A percentile compares a stretch with the other conserved stretches of the same genome.
These are phyloP conservation scores for Dryobotodes eremita DNA, from an alignment of 2,888 invertebrate genomes.

Conservation along the genomic window DNA sequence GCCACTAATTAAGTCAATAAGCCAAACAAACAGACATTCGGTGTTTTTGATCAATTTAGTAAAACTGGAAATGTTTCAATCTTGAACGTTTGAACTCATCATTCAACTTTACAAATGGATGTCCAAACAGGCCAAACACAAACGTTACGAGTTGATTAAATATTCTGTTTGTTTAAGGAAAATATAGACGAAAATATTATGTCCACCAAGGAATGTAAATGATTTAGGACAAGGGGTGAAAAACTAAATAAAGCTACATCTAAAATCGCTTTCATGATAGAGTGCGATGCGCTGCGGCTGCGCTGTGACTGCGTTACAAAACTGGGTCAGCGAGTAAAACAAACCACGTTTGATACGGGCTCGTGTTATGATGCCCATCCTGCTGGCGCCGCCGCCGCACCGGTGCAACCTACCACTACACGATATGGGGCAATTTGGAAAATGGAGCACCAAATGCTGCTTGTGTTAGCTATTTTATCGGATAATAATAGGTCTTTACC, in stretches of 20 bases:
- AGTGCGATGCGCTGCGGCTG: conserved; percentile 53
- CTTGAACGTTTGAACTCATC: conserved; percentile 11
- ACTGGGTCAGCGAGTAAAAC: conserved; percentile 79
- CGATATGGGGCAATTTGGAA: conserved; percentile 20
- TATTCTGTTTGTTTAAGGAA: conserved; percentile 15
- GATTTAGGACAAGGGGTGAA: conserved; percentile 42
- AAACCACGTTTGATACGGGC: conserved; percentile 66
- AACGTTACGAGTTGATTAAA: background rate
- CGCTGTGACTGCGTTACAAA: conserved; percentile 71
- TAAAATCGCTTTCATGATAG: conserved; percentile 52
- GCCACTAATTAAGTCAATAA: conserved; percentile 18
- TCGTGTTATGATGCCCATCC: conserved; percentile 65
- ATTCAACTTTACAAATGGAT: conserved; percentile 25
- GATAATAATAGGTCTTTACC: too few species aligned
- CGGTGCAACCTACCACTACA: conserved; percentile 47
- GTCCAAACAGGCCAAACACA: background rate
- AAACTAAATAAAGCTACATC: conserved; percentile 50
- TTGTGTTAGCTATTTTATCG: conserved; percentile 4
- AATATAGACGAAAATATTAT: conserved; percentile 10
- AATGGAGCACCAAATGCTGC: conserved; percentile 39
- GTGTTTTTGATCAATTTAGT: conserved; percentile 1
- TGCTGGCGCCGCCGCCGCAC: conserved; percentile 67
- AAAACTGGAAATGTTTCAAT: conserved; percentile 25
- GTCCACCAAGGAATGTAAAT: conserved; percentile 42
- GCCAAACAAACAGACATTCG: background rate